Conservation (phyloP, 2,113 vertebrate species). For the Gila orcuttii region DNA sequence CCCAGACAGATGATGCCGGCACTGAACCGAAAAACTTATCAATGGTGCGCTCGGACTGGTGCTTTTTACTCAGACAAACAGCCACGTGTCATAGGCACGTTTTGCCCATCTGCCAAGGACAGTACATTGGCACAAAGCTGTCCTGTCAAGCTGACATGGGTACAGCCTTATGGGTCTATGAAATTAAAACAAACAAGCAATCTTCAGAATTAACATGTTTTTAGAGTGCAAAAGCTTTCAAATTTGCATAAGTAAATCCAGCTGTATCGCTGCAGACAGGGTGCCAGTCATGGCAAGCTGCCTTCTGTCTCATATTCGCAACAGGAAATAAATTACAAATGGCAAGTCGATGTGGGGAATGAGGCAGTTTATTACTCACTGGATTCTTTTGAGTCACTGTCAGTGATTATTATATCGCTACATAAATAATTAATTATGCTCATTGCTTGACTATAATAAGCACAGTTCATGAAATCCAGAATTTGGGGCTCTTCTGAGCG, state of each 20-base stretch:
- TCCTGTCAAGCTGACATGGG: conserved; percentile 17
- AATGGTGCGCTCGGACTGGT: background rate
- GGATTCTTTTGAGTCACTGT: background rate
- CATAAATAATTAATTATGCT: background rate
- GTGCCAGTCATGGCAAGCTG: conserved; percentile 17
- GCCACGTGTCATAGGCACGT: conserved; percentile 46
- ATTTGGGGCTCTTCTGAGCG: background rate
- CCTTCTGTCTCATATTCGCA: background rate
- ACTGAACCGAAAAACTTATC: background rate
- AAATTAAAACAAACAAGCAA: conserved; percentile 27
- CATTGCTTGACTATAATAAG: background rate
- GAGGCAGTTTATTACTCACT: background rate
- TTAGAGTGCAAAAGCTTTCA: background rate
- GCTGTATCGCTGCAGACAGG: background rate
- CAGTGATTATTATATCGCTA: background rate
- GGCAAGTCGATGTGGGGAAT: background rate
- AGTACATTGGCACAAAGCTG: background rate
- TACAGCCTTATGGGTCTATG: background rate
- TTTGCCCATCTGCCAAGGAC: conserved; percentile 49
- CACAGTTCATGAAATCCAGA: background rate
- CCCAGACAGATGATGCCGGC: conserved; percentile 45
- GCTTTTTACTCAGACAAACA: conserved; percentile 7
- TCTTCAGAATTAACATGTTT: conserved; percentile 25
- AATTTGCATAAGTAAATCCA: conserved; percentile 23
- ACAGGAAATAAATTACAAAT: conserved; percentile 23